Conservation (phyloP, 2,888 invertebrate species). For the Drosophila parthenogenetica region DNA sequence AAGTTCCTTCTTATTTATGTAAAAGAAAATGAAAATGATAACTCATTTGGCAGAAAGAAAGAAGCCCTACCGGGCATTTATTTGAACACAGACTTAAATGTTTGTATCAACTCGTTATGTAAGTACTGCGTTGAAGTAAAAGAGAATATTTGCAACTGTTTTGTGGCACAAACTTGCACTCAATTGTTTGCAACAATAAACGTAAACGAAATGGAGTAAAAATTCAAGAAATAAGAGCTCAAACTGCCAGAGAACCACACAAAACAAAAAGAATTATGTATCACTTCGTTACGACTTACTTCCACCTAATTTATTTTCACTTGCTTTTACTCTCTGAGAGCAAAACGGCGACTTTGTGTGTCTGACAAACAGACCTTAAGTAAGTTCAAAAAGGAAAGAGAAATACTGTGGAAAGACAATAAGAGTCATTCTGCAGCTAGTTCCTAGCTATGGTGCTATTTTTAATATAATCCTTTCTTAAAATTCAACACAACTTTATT, state of each 20-base stretch:
- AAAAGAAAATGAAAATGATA: background rate
- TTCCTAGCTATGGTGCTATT: background rate
- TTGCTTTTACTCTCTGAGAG: slow-evolving; percentile 68
- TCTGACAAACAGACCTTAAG: slow-evolving; percentile 12
- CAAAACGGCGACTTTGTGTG: slow-evolving; percentile 40
- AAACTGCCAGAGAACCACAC: slow-evolving; percentile 1
- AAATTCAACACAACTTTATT: too few relatives aligned
- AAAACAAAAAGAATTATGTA: slow-evolving; percentile 69
- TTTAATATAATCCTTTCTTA: background rate
- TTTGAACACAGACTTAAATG: slow-evolving; percentile 19
- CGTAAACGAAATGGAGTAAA: slow-evolving; percentile 47
- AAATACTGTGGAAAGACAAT: background rate
- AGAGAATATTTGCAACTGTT: slow-evolving; percentile 23
- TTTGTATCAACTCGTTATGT: slow-evolving; percentile 9
- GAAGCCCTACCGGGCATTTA: slow-evolving; percentile 14
- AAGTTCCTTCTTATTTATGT: slow-evolving; percentile 19
- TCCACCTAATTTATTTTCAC: slow-evolving; percentile 79
- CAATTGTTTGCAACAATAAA: slow-evolving; percentile 54
- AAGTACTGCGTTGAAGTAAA: slow-evolving; percentile 19
- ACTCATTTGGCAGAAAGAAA: background rate
- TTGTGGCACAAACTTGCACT: slow-evolving; percentile 60
- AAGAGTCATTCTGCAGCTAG: background rate
- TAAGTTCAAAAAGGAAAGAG: slow-evolving; percentile 28
- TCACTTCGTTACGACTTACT: slow-evolving; percentile 80
- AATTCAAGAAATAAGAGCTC: slow-evolving; percentile 28